Percentiles rank a stretch among this genome's conserved stretches.
These are phyloP conservation scores for Cyanoliseus patagonus DNA, from an alignment of 2,113 vertebrate genomes.

Conservation along the genomic window DNA sequence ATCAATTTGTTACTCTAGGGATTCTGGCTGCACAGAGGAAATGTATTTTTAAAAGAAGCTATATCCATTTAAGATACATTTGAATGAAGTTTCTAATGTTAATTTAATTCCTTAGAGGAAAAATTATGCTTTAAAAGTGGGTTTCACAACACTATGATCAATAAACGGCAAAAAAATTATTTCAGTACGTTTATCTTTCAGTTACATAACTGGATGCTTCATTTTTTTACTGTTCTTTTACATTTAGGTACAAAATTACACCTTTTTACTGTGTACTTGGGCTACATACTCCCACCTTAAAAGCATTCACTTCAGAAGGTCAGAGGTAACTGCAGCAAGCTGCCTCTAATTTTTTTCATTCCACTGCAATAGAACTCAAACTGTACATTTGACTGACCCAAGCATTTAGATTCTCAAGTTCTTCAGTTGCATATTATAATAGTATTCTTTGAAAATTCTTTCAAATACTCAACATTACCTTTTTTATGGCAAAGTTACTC, in stretches of 20 bases:
- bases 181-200: not conserved
- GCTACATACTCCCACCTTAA: not conserved
- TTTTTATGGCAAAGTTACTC: not conserved
- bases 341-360: not conserved
- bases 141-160: not conserved
- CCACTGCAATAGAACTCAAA: not conserved
- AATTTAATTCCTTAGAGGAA: not conserved
- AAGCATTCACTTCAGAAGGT: not conserved
- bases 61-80: not conserved
- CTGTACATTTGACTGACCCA: not conserved
- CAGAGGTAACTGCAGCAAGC: not conserved
- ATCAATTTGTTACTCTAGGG: not conserved
- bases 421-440: not conserved
- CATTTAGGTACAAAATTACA: not conserved
- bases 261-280: not conserved
- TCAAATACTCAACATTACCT: not conserved
- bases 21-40: not conserved
- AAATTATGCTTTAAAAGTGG: not conserved
- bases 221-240: not conserved
- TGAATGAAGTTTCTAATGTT: not conserved
- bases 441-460: not conserved
- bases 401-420: not conserved
- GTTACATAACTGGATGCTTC: not conserved
- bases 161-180: not conserved
- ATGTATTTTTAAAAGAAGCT: not conserved